A percentile compares a stretch with the other conserved stretches of the same genome.
These are phyloP conservation scores for Halcyon malimbica DNA, from an alignment of 2,113 vertebrate genomes.

Conservation along the genomic window DNA sequence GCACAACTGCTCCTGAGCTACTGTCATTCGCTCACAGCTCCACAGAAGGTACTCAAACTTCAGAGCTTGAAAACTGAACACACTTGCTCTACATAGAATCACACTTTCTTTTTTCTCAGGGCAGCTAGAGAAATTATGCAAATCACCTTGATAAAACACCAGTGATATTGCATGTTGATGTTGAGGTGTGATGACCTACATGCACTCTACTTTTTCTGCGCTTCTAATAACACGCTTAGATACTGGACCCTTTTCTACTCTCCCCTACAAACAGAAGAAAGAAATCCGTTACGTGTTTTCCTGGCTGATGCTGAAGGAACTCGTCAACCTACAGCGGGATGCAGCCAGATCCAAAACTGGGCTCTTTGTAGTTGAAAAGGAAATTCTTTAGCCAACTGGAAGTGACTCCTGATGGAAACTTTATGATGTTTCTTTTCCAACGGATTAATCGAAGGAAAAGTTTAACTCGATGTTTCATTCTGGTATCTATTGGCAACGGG, in stretches of 20 bases:
- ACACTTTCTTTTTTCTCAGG: background rate
- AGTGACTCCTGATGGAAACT: constrained; percentile 33
- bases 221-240: background rate
- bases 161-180: background rate
- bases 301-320: background rate
- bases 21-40: background rate
- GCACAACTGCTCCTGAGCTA: background rate
- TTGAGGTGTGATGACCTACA: background rate
- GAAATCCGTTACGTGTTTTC: background rate
- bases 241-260: background rate
- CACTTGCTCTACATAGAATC: background rate
- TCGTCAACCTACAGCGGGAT: background rate
- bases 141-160: background rate
- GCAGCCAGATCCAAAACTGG: constrained; percentile 16
- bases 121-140: background rate
- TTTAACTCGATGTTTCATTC: constrained; percentile 28
- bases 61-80: background rate
- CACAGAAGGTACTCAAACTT: background rate
- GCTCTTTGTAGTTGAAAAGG: constrained; percentile 39
- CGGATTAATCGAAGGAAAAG: constrained; percentile 34
- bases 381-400: constrained; percentile 33
- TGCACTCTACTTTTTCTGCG: background rate
- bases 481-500: constrained; percentile 12
- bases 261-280: background rate
- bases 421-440: constrained; percentile 32